These are phyloP conservation scores for Orthosia gothica DNA, from an alignment of 2,888 invertebrate genomes.

Conservation along the genomic window DNA sequence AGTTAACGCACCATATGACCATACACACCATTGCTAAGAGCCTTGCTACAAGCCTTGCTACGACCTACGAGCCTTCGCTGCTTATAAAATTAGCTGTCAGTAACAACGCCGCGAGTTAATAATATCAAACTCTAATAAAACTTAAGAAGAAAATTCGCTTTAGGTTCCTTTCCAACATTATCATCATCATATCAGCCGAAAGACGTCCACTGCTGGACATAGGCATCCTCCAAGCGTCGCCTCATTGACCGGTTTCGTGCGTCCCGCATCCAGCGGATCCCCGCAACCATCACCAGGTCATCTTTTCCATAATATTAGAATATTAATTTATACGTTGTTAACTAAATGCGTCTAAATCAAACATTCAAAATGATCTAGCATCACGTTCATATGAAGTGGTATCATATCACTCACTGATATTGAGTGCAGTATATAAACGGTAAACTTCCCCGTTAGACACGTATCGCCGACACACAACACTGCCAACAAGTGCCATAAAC, in stretches of 20 bases:
- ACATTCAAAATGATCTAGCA: not conserved
- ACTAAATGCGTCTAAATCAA: not conserved
- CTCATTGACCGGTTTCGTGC: no score
- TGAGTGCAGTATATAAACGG: slow-evolving; percentile 16
- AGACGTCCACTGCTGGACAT: no score
- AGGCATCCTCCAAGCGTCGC: no score
- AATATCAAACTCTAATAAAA: not conserved
- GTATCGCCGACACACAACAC: slow-evolving; percentile 43
- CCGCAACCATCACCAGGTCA: no score
- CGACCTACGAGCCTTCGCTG: no score
- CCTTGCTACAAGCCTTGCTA: no score
- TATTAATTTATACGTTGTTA: not conserved
- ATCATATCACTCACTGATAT: slow-evolving; percentile 15
- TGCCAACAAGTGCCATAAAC: slow-evolving; percentile 67
- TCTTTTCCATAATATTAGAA: not conserved
- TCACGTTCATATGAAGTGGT: slow-evolving; percentile 27
- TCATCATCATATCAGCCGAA: no score
- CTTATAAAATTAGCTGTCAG: not conserved
- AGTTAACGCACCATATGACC: no score
- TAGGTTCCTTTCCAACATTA: no score
- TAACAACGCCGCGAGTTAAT: not conserved
- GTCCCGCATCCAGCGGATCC: no score
- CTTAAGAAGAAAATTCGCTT: not conserved
- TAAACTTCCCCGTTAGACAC: slow-evolving; percentile 38
- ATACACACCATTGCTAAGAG: no score